Base-by-base conservation (phyloP, 2,113 vertebrate species). In the Sturnus vulgaris region DNA sequence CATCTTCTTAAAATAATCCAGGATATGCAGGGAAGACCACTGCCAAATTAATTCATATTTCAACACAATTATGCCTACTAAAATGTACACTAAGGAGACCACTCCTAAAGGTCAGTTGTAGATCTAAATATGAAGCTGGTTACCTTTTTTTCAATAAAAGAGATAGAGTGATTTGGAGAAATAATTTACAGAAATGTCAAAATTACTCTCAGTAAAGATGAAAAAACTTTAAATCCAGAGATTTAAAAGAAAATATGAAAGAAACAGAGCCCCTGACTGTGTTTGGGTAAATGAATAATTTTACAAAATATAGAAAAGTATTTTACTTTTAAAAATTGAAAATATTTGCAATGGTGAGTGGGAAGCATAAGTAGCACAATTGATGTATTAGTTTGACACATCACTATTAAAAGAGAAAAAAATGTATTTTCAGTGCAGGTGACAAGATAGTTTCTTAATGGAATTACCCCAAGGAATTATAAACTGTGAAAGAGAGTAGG, bases 1-100 rank as follows among this genome's bases (percentile, higher is more conserved):
- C 86, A 73, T 82, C 88, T 93, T 90, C 86, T 95, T 82, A 93
- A 96, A 97, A 95, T 92, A 93, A 94, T 96, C 66, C 16, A 5
- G 57, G 40, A 15, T 86, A 70, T 80, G 63, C 55, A 86, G 80
- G 47, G 79, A 85, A 92, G 52, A 92, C 64, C 40, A 76, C 40
- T 90, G 77, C 81, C 59, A 96, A 94, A 93, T 92, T 95, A 90
- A 91, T 92, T 90, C 40, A 75, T 84, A 95, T 94, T 90, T 94
- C 81, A 82, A 81, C 69, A 95, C 47, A 90, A 52, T 90, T 93
- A 80, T 88, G 37, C 40, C 81, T 90, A 65, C 77, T 86, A 72
- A 85, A 97, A 91, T 61, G 40, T 88, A 90, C 82, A 82, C 57
- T 88, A 68, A 85, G 68, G 46, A 87, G 40, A 88, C 42, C 47